Evolutionary conservation across 2,113 vertebrate genomes (phyloP).

Genomic region (Leptosomus discolor): DNA sequence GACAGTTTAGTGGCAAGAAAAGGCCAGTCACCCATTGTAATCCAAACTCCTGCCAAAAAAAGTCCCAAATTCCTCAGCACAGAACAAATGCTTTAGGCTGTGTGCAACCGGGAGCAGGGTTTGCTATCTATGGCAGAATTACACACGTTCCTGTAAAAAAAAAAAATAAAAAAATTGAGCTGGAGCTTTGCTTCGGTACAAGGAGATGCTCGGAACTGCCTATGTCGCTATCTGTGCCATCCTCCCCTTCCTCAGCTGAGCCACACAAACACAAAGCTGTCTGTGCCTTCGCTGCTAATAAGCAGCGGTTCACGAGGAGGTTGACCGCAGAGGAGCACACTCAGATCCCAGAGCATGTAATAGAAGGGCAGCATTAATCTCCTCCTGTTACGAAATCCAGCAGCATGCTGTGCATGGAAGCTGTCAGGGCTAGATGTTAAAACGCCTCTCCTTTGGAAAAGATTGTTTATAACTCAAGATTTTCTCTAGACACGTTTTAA

Average conservation of each 20-base stretch:
- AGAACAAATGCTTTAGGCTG: neutral
- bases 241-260: constrained; percentile 23
- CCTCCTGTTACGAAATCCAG: constrained; percentile 23
- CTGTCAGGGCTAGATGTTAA: neutral
- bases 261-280: constrained; percentile 29
- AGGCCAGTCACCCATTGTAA: neutral
- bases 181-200: neutral
- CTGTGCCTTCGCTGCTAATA: constrained; percentile 43
- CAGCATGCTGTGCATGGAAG: neutral
- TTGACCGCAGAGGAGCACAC: constrained; percentile 44
- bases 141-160: neutral
- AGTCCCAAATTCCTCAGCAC: neutral
- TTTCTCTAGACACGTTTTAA: neutral
- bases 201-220: constrained; percentile 20
- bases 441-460: neutral
- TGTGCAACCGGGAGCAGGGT: neutral
- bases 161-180: neutral
- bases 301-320: constrained; percentile 30
- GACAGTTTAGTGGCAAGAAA: neutral
- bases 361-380: constrained; percentile 57
- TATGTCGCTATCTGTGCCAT: constrained; percentile 5
- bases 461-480: neutral
- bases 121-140: neutral
- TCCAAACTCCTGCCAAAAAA: neutral
- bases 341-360: constrained; percentile 48